Conservation (phyloP, 2,113 vertebrate genomes). For the Entomyzon cyanotis region DNA sequence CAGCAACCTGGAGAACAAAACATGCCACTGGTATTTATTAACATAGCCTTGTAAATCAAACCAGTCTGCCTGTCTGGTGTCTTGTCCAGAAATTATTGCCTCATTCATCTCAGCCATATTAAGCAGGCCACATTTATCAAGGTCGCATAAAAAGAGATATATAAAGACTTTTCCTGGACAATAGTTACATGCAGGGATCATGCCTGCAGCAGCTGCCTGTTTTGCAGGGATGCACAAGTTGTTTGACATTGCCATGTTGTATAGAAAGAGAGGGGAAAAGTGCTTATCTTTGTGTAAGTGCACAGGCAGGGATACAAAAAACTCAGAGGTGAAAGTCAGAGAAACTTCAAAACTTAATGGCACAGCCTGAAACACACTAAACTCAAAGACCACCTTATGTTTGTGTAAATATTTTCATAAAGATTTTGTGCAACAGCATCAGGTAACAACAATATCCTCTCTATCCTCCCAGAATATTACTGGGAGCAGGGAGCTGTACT, state of each 20-base stretch:
- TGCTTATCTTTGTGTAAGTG: neutral
- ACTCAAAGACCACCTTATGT: neutral
- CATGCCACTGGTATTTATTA: slow-evolving; percentile 38
- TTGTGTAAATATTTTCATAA: neutral
- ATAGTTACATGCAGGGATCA: neutral
- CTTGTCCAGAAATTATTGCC: slow-evolving; percentile 67
- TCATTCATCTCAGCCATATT: slow-evolving; percentile 68
- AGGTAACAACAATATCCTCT: neutral
- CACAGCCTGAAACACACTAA: neutral
- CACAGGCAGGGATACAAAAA: neutral
- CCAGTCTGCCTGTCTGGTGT: slow-evolving; percentile 35
- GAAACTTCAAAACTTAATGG: neutral
- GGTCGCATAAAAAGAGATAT: slow-evolving; percentile 19
- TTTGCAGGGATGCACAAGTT: neutral
- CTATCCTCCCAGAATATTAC: neutral
- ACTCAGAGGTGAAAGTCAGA: neutral
- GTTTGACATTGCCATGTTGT: neutral
- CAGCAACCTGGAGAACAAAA: slow-evolving; percentile 40
- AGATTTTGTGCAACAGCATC: neutral
- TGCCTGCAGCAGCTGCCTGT: neutral
- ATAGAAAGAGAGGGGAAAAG: neutral
- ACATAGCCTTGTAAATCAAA: slow-evolving; percentile 72
- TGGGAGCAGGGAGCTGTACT: neutral
- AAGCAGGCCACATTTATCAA: slow-evolving; percentile 63
- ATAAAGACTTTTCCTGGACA: neutral